These are phyloP conservation scores for Telmatochromis sp. DNA, from an alignment of 2,113 vertebrate genomes.

Conservation along the genomic window DNA sequence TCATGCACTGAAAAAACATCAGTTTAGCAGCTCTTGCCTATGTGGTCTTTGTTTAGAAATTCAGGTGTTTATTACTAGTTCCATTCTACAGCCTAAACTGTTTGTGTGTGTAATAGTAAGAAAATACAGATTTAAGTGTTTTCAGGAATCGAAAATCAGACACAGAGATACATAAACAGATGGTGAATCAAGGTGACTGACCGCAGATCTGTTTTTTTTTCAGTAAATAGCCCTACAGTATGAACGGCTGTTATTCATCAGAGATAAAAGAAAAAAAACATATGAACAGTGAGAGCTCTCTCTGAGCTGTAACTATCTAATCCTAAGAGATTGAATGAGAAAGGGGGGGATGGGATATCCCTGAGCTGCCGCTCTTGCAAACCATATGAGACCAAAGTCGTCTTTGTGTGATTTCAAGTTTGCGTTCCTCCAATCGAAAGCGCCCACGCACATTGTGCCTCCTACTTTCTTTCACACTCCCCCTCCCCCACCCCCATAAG, in stretches of 20 bases:
- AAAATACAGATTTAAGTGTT: background rate
- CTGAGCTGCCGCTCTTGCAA: background rate
- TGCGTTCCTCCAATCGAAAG: constrained; percentile 18
- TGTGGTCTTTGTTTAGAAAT: background rate
- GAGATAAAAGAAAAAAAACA: background rate
- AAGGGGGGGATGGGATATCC: background rate
- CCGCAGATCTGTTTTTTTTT: background rate
- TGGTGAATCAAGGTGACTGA: background rate
- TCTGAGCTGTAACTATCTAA: background rate
- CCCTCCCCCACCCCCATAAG: background rate
- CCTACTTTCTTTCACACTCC: constrained; percentile 13
- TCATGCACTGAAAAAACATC: background rate
- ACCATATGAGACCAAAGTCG: constrained; percentile 8
- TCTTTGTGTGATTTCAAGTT: constrained; percentile 20
- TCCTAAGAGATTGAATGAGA: background rate
- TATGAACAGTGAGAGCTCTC: background rate
- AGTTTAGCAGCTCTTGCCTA: background rate
- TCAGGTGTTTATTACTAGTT: background rate
- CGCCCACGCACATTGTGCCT: constrained; percentile 33
- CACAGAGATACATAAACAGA: background rate
- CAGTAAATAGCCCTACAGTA: background rate
- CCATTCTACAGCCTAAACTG: background rate
- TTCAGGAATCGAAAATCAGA: background rate
- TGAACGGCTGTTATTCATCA: background rate
- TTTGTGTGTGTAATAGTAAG: background rate